Evolutionary conservation across 2,113 vertebrate species (phyloP), one percentile per base, ranked within the genome.

Genomic region (Podarcis raffonei): DNA sequence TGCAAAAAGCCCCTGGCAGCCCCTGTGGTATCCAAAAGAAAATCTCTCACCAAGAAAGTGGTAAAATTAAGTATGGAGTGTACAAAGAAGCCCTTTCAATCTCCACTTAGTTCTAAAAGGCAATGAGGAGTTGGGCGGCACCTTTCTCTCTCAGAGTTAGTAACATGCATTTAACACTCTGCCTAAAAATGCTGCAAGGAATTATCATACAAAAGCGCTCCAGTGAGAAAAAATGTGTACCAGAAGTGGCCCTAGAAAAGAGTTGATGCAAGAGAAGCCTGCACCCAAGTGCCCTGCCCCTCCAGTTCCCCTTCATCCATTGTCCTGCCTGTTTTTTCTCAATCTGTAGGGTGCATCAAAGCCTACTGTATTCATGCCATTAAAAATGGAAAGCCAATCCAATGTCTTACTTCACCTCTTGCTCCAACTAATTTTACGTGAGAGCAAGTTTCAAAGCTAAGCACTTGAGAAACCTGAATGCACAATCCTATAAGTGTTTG

Each of bases 401-500:
- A 78, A 39, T 3, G 35, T 4, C 37, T 25, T 32, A 85, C 53
- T 78, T 85, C 3, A 18, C 25, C 2, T 23, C 5, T 62, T 27
- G 2, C 4, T 78, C 53, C 8, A 68, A 35, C 15, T 66, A 1
- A 86, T 37, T 77, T 79, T 37, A 32, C 9, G 92, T 0, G 35
- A 89, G 90, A 89, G 83, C 15, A n/a, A 87, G 77, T 57, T 78
- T 77, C 65, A 85, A 85, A 92, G 57, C n/a, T 53, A 83, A 87
- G 76, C 37, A 48, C 0, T 0, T 4, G 57, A 75, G 79, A 2
- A 53, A 84, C 0, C 5, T 16, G 35, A 90, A 6, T 35, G n/a
- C 35, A 32, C 16, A 74, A 32, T 35, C 72, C 32, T 74, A 16
- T 16, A 35, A n/a, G 35, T 6, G 35, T 37, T 32, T 35, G 5